phyloP scores from a whole-genome alignment of 2,888 invertebrate genomes.

The Hoplodrina ambigua region DNA sequence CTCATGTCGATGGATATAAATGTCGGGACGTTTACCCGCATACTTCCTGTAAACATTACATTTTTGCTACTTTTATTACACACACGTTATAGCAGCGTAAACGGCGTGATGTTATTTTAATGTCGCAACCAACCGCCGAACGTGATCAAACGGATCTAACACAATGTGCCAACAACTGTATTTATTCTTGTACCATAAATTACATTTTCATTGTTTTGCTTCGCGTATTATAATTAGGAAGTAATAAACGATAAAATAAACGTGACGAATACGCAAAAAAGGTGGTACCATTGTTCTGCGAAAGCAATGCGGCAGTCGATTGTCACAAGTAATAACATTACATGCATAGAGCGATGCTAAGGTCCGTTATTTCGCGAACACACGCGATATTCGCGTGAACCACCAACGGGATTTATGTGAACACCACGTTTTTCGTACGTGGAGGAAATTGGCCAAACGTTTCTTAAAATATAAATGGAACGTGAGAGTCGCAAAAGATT shows the following conservation, averaged over 20 bases:
- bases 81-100: conserved; percentile 58
- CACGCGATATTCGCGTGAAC: conserved; percentile 75
- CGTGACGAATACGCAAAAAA: conserved; percentile 51
- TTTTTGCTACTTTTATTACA: conserved; percentile 68
- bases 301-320: conserved; percentile 64
- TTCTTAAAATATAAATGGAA: conserved; percentile 37
- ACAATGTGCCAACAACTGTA: conserved; percentile 45
- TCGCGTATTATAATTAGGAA: conserved; percentile 51
- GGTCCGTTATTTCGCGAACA: conserved; percentile 76
- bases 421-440: conserved; percentile 44
- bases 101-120: conserved; percentile 61
- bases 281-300: conserved; percentile 61
- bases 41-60: conserved; percentile 71
- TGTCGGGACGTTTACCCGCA: conserved; percentile 73
- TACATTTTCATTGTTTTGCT: conserved; percentile 56
- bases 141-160: conserved; percentile 58
- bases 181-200: conserved; percentile 44
- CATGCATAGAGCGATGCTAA: conserved; percentile 62
- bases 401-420: conserved; percentile 70
- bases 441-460: conserved; percentile 43
- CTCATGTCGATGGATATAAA: conserved; percentile 58
- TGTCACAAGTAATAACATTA: conserved; percentile 55
- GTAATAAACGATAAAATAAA: conserved; percentile 53
- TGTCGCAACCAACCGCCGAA: conserved; percentile 49
- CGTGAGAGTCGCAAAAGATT: conserved; percentile 40